Base-by-base conservation (phyloP, 2,113 vertebrate genomes). In the Carassius carassius region DNA sequence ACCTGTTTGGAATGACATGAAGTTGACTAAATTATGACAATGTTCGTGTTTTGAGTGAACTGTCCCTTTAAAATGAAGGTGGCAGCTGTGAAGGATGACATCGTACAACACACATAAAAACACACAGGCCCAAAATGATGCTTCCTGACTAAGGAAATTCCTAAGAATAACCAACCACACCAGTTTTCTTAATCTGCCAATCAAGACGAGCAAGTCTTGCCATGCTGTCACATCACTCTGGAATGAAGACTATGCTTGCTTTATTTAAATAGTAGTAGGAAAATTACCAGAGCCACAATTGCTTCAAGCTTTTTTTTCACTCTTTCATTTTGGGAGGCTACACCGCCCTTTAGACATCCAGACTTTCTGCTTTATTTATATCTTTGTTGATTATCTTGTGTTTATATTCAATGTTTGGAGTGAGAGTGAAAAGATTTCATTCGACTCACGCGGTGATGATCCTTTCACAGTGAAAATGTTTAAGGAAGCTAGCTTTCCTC, bases 141-240 rank as follows among this genome's bases (percentile, higher is more conserved):
- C 56, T 72, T 44, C 5, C 65, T 72, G 35, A 74, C 76, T 60
- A 72, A 84, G 76, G 12, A 11, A 37, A 37, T 23, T 44, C 29
- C 77, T 21, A 76, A 75, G 65, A 83, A 62, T 62, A 88, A 86
- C 86, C 56, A 21, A 86, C 88, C 84, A 74, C 76, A 84, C 86
- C 72, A 73, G 88, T 87, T 89, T 47, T 84, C n/a, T 37, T 35
- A 35, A 84, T 85, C 76, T 44, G 47, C 54, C 84, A 6, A 82
- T 83, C 86, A 76, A 84, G 88, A 81, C 63, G 63, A 89, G 65
- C 88, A 70, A 87, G 86, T 87, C 81, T 8, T 82, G 78, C 86
- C 41, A 62, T 82, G 69, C 23, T 56, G 84, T 75, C 56, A 78
- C 60, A 41, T 81, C 75, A 83, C 76, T 79, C 12, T 47, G 75